Base-by-base conservation (phyloP, 1,140 invertebrate species). In the Heliconius hewitsoni region DNA sequence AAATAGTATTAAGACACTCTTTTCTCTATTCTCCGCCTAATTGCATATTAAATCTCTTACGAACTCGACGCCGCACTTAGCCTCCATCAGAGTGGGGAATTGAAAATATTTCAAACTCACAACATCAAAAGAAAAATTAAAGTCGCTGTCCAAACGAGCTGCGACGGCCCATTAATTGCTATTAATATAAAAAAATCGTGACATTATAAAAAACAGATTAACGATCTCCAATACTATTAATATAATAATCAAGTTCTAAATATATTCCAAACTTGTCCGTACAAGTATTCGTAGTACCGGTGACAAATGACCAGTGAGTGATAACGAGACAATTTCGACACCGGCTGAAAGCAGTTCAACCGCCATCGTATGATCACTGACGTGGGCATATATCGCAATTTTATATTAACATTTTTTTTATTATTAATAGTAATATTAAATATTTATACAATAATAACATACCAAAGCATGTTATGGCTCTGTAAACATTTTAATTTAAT, bases 311-410 rank as follows among this genome's bases (percentile, higher is more conserved):
- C 60, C 60, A 66, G 60, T 30, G 60, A 66, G 60, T 66, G 60
- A 66, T 66, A 66, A 66, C 57, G 23, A 66, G 23, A 66, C 60
- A 66, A 66, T 66, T 66, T 66, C 60, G 60, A 66, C 60, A 66
- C 60, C 13, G 60, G 60, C 60, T 30, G 23, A 66, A 30, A 66
- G 60, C 60, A 66, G 60, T 66, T 66, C 60, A 23, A 46, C 3
- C 60, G 13, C 2, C 55, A 1, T 57, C 8, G 55, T 11, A 23
- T 57, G 55, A 57, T 11, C 27, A 13, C 9, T 66, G 60, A 66
- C 60, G 13, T 66, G 27, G 57, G 57, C 23, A 13, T 13, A 11
- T 66, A 66, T 66, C 27, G 27, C 60, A 9, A 66, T 66, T 66
- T 66, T 66, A 30, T 66, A 66, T 27, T 66, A 66, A 27, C 60